Base-by-base conservation (phyloP, 2,888 invertebrate species). In the Drosophila kambysellisi region DNA sequence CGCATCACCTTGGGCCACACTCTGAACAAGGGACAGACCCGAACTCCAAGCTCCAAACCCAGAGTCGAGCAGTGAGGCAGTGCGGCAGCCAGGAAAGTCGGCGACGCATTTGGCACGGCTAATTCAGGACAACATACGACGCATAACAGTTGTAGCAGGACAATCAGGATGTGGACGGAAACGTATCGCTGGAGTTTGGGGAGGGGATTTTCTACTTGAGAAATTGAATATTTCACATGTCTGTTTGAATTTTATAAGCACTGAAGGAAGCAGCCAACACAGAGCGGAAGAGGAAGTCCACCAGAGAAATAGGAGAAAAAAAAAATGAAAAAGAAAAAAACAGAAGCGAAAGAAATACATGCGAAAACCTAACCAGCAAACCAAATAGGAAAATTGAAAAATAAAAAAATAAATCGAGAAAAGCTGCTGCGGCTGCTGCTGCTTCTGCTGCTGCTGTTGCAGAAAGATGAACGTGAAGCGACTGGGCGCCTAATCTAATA, bases 151-250 rank as follows among this genome's bases (percentile, higher is more conserved):
- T 57, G 51, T 30, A 53, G 58, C 51, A 62, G 51, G 71, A 71
- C 73, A 70, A 63, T 37, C 69, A 71, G 70, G 63, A 53, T 46
- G 50, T 29, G 29, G 33, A 43, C 43, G 12, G 25, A 25, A 25
- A 25, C 25, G 43, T 2, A 20, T 43, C 20, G 33, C 2, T 25
- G 41, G 32, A 29, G n/a, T 30, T 25, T 35, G 39, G 29, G 11
- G 53, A 37, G 46, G 66, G 79, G 81, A 75, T 81, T 79, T 81
- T 63, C 79, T 71, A 74, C 72, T 81, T 84, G 83, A 84, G 79
- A 82, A 84, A 84, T 84, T 84, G 81, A 84, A 84, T 84, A 84
- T 83, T 81, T 83, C 83, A 84, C 82, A 83, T 83, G 76, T 85
- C 82, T 82, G 84, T 82, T 83, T 80, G 78, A 82, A 80, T 84